Evolutionary conservation across 2,888 invertebrate species (phyloP), one percentile per base, ranked within the genome.

Genomic region (Dendrolimus houi): DNA sequence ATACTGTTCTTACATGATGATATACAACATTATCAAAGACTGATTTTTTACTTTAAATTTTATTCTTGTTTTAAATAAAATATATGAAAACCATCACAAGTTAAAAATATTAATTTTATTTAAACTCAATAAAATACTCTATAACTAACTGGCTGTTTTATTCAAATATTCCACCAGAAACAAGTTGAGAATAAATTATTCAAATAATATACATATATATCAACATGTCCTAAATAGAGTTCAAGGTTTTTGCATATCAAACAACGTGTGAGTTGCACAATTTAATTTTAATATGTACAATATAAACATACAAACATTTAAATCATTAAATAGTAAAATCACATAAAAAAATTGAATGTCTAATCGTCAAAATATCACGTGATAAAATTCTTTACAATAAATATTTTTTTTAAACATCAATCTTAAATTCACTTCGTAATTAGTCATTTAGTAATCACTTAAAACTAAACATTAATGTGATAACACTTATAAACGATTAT

Each of bases 51-150:
- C 17, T 29, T 6, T 29, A 29, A 17, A 17, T 17, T 17, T 17
- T 17, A 17, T 17, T 29, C 0, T 29, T 29, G 6, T 29, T 3
- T 29, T 29, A 29, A 29, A 29, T 29, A 29, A 29, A 29, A 29
- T 29, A 29, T 29, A 29, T 29, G 29, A 60, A 68, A 67, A 69
- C 66, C 53, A 64, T 29, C 29, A 29, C 6, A 29, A 3, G 29
- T 29, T 3, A 0, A 29, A 29, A 29, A 29, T 29, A 29, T 29
- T 29, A 3, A 29, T 29, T 29, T 29, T 29, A 29, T 29, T 29
- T 29, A 3, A 29, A 29, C 29, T 29, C 29, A 29, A 29, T 29
- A 29, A 29, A 29, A 29, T 29, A 29, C 29, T 29, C 29, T 29
- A 29, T 29, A 29, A 29, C 29, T 29, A 29, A 29, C 6, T 29